These are phyloP conservation scores for Fringilla coelebs DNA, from an alignment of 2,797 vertebrate genomes.

Conservation along the genomic window DNA sequence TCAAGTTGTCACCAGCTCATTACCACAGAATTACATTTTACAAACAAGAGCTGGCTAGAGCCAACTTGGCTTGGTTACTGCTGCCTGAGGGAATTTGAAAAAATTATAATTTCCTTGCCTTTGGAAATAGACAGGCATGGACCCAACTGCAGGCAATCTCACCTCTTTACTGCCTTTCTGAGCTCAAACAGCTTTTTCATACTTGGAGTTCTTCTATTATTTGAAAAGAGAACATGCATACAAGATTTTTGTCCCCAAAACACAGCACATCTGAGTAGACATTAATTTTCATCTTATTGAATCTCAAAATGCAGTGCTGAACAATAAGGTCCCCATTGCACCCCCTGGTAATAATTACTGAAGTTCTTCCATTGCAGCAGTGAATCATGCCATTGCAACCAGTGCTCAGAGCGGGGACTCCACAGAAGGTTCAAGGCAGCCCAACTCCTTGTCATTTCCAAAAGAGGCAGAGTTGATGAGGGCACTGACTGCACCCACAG, in stretches of 20 bases:
- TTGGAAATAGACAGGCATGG: constrained; percentile 49
- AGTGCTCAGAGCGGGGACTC: not conserved
- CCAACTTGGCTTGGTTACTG: constrained; percentile 64
- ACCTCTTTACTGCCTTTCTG: constrained; percentile 4
- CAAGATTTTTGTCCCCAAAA: not conserved
- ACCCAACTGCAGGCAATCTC: constrained; percentile 9
- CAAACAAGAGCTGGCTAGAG: constrained; percentile 68
- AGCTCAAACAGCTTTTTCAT: not conserved
- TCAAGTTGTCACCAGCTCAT: constrained; percentile 73
- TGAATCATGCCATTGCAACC: not conserved
- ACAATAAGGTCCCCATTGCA: not conserved
- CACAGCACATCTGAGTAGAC: not conserved
- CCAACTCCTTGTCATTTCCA: not conserved
- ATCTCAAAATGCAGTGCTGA: not conserved
- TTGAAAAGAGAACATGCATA: not conserved
- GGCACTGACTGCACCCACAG: not conserved
- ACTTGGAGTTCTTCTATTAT: not conserved
- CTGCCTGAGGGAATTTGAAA: constrained; percentile 65
- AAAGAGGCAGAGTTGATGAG: not conserved
- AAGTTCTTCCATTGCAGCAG: not conserved
- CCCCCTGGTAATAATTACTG: not conserved
- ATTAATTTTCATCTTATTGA: not conserved
- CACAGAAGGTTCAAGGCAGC: not conserved
- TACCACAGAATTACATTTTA: constrained; percentile 74
- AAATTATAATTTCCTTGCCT: constrained; percentile 55